These are phyloP conservation scores for Zosterops japonicus DNA, from an alignment of 2,113 vertebrate species.

Conservation along the genomic window DNA sequence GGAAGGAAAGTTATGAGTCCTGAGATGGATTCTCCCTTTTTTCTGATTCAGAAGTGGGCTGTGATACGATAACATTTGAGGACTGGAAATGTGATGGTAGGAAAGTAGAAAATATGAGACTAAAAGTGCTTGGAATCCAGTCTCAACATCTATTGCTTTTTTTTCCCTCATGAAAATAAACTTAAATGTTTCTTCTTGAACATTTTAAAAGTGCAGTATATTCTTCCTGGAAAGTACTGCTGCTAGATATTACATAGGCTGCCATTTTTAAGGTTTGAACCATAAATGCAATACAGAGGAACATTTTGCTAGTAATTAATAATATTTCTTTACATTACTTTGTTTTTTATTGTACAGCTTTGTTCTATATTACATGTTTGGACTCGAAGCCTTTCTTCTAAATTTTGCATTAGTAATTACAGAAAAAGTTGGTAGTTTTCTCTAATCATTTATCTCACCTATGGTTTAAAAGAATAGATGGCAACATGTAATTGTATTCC, in stretches of 20 bases:
- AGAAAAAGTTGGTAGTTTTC: background rate
- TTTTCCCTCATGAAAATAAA: background rate
- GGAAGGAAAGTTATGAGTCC: background rate
- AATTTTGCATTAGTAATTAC: background rate
- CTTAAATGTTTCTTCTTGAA: background rate
- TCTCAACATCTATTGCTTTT: background rate
- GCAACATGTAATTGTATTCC: background rate
- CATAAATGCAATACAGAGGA: background rate
- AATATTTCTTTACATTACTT: background rate
- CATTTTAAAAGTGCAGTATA: background rate
- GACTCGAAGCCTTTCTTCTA: background rate
- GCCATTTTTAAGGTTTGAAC: background rate
- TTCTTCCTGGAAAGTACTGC: background rate
- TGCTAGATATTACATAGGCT: background rate
- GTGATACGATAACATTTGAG: background rate
- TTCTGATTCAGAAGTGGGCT: background rate
- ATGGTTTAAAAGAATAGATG: background rate
- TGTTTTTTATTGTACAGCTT: background rate
- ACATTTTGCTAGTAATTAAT: background rate
- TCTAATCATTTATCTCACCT: background rate
- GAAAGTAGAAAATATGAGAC: background rate
- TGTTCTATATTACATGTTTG: background rate
- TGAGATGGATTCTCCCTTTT: background rate
- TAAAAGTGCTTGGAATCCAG: background rate
- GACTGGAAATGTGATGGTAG: background rate